Conservation (phyloP, 2,797 vertebrate genomes). For the Pangasius mekongensis region DNA sequence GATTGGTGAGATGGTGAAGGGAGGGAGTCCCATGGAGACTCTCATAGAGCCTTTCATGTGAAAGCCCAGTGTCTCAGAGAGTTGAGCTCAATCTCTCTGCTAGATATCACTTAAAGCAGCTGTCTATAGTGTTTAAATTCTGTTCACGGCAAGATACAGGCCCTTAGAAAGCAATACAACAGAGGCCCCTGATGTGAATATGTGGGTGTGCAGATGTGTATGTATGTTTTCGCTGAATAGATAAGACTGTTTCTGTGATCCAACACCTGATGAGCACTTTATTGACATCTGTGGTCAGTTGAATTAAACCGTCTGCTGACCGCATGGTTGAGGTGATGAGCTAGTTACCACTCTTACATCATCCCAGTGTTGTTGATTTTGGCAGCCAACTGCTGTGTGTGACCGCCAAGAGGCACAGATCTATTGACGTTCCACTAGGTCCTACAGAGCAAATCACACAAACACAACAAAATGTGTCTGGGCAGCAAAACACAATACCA, state of each 20-base stretch:
- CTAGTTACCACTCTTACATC: conserved; percentile 25
- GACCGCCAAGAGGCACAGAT: conserved; percentile 22
- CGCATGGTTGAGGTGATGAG: conserved; percentile 18
- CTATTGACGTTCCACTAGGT: conserved; percentile 36
- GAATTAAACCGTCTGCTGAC: conserved; percentile 36
- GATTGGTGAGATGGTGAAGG: conserved; percentile 49
- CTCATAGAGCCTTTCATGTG: conserved; percentile 55
- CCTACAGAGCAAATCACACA: conserved; percentile 36
- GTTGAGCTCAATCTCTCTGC: conserved; percentile 43
- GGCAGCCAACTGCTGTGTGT: conserved; percentile 16
- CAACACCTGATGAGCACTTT: conserved; percentile 27
- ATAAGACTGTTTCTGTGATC: conserved; percentile 25
- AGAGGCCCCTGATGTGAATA: neutral
- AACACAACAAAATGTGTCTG: conserved; percentile 30
- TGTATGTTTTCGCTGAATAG: neutral
- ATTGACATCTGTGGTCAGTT: conserved; percentile 32
- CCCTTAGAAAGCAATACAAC: conserved; percentile 43
- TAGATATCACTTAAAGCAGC: conserved; percentile 53
- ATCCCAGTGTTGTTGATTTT: conserved; percentile 28
- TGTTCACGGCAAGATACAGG: conserved; percentile 24
- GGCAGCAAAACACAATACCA: conserved; percentile 16
- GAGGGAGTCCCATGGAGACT: conserved; percentile 46
- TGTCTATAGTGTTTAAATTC: conserved; percentile 50
- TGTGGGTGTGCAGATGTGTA: conserved; percentile 24
- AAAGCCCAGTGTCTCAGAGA: conserved; percentile 41